Base-by-base conservation (phyloP, 1,140 invertebrate genomes). In the Drosophila pachea region DNA sequence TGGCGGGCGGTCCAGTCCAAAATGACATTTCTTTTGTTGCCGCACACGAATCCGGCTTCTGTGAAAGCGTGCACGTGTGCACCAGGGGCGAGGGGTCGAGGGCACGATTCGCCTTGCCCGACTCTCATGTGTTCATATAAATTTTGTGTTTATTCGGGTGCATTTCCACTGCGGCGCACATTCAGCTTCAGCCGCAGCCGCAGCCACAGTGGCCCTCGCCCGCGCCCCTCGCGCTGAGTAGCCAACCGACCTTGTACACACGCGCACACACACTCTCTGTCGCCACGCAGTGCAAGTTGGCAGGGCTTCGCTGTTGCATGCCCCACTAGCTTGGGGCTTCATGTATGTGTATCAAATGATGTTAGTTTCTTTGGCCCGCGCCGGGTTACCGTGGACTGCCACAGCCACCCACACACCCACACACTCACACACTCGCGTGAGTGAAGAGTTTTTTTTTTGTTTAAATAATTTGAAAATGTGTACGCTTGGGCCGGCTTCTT, bases 121-220 rank as follows among this genome's bases (percentile, higher is more conserved):
- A 59, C 76, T 68, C 84, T 70, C 73, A 70, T 79, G 76, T 74
- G 81, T 81, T 81, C 77, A 86, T 81, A 86, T 86, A 86, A 81
- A 77, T 86, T 86, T 76, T 86, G 81, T 86, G 81, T 86, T 86
- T 86, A 86, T 86, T 86, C 81, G 82, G 73, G 68, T 86, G 81
- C 76, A 86, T 86, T 86, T 86, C 82, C 81, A 86, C 81, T 77
- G 81, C 74, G 76, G 53, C 81, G 76, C 76, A 77, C 81, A 69
- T 59, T 68, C 67, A 60, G 74, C 75, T 71, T 52, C 72, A 75
- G 59, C 53, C 58, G 35, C 76, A 60, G 50, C 55, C 54, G 8
- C 42, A 31, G 9, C 42, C 42, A 8, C 47, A 12, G 36, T 38
- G 2, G 36, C 36, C 8, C 5, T 38, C 12, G 40, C 40, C 7